Percentiles rank a stretch among this genome's conserved stretches.
These are phyloP conservation scores for Osmerus mordax DNA, from an alignment of 2,113 vertebrate genomes.

Conservation along the genomic window DNA sequence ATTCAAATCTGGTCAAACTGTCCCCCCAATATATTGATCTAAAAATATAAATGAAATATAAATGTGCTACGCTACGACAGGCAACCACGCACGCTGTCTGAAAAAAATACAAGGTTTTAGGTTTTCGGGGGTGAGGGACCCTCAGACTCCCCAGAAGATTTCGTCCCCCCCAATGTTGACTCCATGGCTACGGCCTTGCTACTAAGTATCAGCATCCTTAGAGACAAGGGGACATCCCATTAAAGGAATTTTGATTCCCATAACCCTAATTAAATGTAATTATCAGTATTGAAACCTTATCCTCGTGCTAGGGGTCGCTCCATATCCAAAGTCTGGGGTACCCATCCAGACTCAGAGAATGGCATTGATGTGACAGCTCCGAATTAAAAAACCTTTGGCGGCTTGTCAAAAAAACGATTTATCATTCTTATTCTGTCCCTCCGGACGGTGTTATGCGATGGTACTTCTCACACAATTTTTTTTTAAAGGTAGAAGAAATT, in stretches of 20 bases:
- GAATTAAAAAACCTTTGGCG: slow-evolving; percentile 17
- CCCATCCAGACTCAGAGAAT: background rate
- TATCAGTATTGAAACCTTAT: slow-evolving; percentile 13
- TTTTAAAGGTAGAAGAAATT: background rate
- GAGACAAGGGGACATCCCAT: background rate
- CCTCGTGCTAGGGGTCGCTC: slow-evolving; percentile 12
- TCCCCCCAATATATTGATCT: too few relatives aligned
- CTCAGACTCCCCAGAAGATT: too few relatives aligned
- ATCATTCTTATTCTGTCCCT: slow-evolving; percentile 22
- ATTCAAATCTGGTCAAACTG: too few relatives aligned
- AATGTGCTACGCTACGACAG: too few relatives aligned
- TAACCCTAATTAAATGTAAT: slow-evolving; percentile 23
- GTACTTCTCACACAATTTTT: background rate
- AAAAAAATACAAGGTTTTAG: too few relatives aligned
- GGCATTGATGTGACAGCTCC: slow-evolving; percentile 27
- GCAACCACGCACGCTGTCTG: too few relatives aligned
- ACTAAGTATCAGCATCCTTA: background rate
- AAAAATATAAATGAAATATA: too few relatives aligned
- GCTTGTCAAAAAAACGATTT: slow-evolving; percentile 23
- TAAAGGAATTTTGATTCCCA: slow-evolving; percentile 2
- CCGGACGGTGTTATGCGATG: background rate
- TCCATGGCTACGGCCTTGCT: too few relatives aligned
- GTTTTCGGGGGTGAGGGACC: too few relatives aligned
- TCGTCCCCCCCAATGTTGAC: too few relatives aligned
- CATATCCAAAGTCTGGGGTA: background rate